Base-by-base conservation (phyloP, 2,797 vertebrate genomes). In the Paedocypris micromegethes region DNA sequence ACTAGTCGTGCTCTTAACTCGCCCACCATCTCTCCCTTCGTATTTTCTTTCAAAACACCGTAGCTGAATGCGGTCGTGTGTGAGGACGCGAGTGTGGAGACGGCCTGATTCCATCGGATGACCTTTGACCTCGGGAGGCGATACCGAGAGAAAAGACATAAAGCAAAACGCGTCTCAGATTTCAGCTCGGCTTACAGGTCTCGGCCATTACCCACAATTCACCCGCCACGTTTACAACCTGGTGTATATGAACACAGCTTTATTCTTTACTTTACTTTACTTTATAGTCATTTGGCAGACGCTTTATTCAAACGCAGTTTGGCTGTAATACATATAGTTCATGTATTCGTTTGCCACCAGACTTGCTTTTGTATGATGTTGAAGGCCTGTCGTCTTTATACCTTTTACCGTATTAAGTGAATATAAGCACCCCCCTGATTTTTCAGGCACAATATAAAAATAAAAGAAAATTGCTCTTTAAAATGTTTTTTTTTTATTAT, bases 201-300 rank as follows among this genome's bases (percentile, higher is more conserved):
- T 65, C 46, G 56, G 7, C 45, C 56, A 45, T 67, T 74, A 72
- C 65, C 61, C 61, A 67, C 48, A 72, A 72, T 64, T 64, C 6
- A 61, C 49, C 40, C 41, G 55, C 59, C 62, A 47, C 42, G 41
- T 57, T 73, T 65, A n/a, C 68, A 58, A 5, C 40, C 40, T 60
- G 54, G 23, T 58, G 47, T 64, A 68, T 74, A 60, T 70, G 61
- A 56, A 41, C 69, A 57, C 43, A 23, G 23, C 23, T 23, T 23
- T 23, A 23, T 23, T 23, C 23, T 23, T 23, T 23, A 23, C 23
- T 23, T 23, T 23, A 23, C 23, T 23, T 23, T 23, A 23, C 23
- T 23, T 23, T 23, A 23, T 23, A 23, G 23, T 23, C 23, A 23
- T 23, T 23, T 23, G 23, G 23, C 23, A 23, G 23, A 23, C 23